phyloP scores from a whole-genome alignment of 2,888 invertebrate genomes.

The Dusona sp. region DNA sequence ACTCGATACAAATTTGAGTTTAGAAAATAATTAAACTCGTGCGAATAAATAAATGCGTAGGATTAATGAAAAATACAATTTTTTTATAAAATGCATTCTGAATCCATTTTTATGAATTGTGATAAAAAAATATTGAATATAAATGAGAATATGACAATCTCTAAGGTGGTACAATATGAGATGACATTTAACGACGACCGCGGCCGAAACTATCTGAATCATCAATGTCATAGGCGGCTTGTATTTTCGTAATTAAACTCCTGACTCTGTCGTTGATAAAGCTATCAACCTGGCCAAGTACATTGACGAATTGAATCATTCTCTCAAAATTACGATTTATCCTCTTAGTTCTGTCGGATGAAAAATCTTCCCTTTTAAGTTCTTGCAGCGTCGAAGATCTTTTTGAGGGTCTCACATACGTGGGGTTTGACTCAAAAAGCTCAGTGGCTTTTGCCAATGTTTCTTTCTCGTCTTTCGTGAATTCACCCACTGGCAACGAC shows the following conservation, averaged over 20 bases:
- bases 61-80: neutral
- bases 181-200: constrained; percentile 47
- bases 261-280: constrained; percentile 85
- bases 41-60: neutral
- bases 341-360: constrained; percentile 82
- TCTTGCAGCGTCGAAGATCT: neutral
- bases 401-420: constrained; percentile 6
- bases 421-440: constrained; percentile 36
- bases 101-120: no score
- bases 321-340: constrained; percentile 85
- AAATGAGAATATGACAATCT: neutral
- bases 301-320: constrained; percentile 85
- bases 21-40: neutral
- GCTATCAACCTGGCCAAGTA: constrained; percentile 85
- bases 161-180: neutral
- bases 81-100: neutral
- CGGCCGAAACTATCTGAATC: constrained; percentile 73
- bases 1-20: neutral
- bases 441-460: constrained; percentile 70
- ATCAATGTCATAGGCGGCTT: constrained; percentile 84
- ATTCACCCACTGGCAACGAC: constrained; percentile 61
- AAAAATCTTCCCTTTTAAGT: constrained; percentile 76
- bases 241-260: constrained; percentile 84
- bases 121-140: no score
- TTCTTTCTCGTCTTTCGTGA: constrained; percentile 72